These are phyloP conservation scores for Lasius platythorax DNA, from an alignment of 2,888 invertebrate genomes.

Conservation along the genomic window DNA sequence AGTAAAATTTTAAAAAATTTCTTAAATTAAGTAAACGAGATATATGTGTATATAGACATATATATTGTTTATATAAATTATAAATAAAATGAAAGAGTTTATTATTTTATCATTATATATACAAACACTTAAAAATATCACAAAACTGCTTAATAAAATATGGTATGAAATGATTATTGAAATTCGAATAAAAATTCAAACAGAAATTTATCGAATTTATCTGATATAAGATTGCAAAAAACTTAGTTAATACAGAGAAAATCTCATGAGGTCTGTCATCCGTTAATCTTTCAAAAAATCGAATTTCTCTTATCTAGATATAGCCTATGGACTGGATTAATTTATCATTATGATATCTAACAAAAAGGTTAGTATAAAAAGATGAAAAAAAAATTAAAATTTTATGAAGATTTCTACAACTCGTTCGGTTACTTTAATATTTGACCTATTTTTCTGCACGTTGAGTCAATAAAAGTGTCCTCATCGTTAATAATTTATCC, in stretches of 20 bases:
- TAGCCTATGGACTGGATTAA: background rate
- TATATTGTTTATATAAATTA: background rate
- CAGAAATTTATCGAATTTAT: background rate
- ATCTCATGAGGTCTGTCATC: background rate
- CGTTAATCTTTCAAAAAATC: background rate
- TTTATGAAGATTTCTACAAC: background rate
- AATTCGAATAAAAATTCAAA: slow-evolving; percentile 1
- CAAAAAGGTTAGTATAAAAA: background rate
- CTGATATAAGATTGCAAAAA: background rate
- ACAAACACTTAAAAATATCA: background rate
- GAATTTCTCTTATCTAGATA: slow-evolving; percentile 1
- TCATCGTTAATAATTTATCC: slow-evolving; percentile 30
- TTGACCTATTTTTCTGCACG: slow-evolving; percentile 11
- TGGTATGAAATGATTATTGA: background rate
- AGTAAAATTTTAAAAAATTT: background rate
- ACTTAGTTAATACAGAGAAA: background rate
- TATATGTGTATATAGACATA: no score
- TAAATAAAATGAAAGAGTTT: background rate
- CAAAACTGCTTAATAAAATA: background rate
- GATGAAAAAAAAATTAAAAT: background rate
- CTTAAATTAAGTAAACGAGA: background rate
- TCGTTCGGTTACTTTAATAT: slow-evolving; percentile 5
- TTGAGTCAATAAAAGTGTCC: slow-evolving; percentile 31
- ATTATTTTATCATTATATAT: background rate
- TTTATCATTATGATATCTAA: background rate